These are phyloP conservation scores for Chironomus tentans DNA, from an alignment of 2,888 invertebrate species.

Conservation along the genomic window DNA sequence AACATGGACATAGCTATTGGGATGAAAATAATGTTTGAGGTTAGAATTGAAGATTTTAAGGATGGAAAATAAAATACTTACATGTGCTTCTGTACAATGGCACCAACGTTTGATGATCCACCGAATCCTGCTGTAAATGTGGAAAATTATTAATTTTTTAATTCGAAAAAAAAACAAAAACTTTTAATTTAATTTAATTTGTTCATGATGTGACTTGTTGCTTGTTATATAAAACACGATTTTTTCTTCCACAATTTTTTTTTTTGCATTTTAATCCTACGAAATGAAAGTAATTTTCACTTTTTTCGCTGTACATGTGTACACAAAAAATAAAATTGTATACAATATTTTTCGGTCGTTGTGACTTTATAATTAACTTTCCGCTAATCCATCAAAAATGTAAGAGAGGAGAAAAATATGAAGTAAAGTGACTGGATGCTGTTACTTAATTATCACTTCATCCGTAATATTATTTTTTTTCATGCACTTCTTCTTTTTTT, in stretches of 20 bases:
- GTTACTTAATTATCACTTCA: slow-evolving; percentile 22
- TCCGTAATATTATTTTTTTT: neutral
- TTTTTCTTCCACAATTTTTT: neutral
- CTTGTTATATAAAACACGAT: neutral
- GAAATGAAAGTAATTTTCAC: slow-evolving; percentile 27
- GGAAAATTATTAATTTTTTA: neutral
- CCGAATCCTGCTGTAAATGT: slow-evolving; percentile 3
- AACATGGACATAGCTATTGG: slow-evolving; percentile 36
- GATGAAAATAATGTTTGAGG: no score
- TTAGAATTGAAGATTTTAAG: no score
- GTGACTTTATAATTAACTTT: slow-evolving; percentile 24
- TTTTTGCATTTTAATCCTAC: slow-evolving; percentile 18
- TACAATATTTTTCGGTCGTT: neutral
- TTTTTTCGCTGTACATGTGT: neutral
- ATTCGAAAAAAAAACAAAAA: no score
- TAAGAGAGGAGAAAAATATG: neutral
- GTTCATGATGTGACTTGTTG: neutral
- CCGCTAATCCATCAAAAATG: slow-evolving; percentile 24
- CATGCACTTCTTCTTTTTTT: neutral
- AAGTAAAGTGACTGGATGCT: neutral
- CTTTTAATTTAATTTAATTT: neutral
- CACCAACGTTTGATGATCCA: neutral
- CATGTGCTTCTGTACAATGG: slow-evolving; percentile 35
- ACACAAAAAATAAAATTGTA: neutral
- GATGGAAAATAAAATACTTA: no score